Percentiles rank a stretch among this genome's conserved stretches.
These are phyloP conservation scores for Apostichopus leukothele DNA, from an alignment of 53 echinoderm and acorn worm species.

Conservation along the genomic window DNA sequence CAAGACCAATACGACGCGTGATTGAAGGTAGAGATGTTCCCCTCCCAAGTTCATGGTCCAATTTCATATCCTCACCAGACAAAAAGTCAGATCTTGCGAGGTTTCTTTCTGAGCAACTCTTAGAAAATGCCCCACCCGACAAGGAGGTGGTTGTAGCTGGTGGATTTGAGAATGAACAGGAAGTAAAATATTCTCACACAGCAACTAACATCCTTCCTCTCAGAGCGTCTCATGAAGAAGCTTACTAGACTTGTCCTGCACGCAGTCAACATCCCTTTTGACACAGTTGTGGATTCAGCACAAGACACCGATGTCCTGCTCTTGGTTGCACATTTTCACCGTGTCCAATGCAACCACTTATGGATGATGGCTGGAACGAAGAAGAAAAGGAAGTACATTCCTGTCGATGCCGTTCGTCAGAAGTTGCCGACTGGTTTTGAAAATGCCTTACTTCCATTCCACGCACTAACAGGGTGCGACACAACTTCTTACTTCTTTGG, in stretches of 20 bases:
- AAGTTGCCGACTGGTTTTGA: not conserved
- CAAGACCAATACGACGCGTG: no score
- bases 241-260: constrained; percentile 43
- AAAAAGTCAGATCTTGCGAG: no score
- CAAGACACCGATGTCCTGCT: constrained; percentile 40
- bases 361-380: constrained; percentile 52
- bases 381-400: constrained; percentile 39
- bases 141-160: constrained; percentile 35
- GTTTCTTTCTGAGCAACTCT: not conserved
- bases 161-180: constrained; percentile 24
- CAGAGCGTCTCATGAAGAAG: constrained; percentile 41
- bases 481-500: constrained; percentile 17
- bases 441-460: constrained; percentile 16
- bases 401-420: constrained; percentile 15
- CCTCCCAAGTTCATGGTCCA: no score
- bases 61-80: no score
- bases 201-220: not conserved
- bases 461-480: constrained; percentile 49
- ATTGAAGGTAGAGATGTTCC: no score
- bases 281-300: constrained; percentile 33
- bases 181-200: constrained; percentile 8
- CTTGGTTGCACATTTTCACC: constrained; percentile 15
- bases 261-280: constrained; percentile 21
- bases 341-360: not conserved
- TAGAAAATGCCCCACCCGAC: constrained; percentile 8